Conservation (phyloP, 2,113 vertebrate species). For the Trematomus loennbergii region DNA sequence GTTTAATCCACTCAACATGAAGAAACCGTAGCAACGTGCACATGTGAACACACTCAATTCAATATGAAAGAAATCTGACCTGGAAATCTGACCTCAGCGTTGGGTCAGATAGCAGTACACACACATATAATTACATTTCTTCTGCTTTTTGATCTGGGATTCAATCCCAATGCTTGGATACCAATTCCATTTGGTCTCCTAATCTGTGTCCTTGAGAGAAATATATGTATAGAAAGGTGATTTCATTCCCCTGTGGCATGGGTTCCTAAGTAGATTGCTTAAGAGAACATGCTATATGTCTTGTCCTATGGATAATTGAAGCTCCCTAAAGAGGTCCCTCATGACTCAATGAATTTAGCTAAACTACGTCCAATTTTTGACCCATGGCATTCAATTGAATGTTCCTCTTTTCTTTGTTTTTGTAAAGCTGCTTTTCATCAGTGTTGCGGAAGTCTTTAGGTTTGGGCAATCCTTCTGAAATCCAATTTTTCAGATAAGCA, state of each 20-base stretch:
- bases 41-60: neutral
- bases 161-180: neutral
- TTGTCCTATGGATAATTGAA: neutral
- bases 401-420: neutral
- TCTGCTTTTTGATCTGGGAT: conserved; percentile 2
- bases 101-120: conserved; percentile 29
- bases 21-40: conserved; percentile 9
- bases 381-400: neutral
- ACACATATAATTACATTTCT: conserved; percentile 3
- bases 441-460: neutral
- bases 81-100: conserved; percentile 41
- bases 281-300: no score
- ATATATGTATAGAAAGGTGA: conserved; percentile 8
- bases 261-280: neutral
- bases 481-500: neutral
- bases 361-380: neutral
- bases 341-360: neutral
- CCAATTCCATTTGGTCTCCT: conserved; percentile 28
- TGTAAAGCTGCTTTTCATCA: neutral
- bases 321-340: no score
- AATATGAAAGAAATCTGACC: conserved; percentile 47
- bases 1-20: conserved; percentile 63
- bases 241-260: conserved; percentile 4
- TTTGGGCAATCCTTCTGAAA: neutral
- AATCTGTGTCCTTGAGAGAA: conserved; percentile 12